Conservation (phyloP, 2,113 vertebrate species). For the Eretmochelys imbricata region DNA sequence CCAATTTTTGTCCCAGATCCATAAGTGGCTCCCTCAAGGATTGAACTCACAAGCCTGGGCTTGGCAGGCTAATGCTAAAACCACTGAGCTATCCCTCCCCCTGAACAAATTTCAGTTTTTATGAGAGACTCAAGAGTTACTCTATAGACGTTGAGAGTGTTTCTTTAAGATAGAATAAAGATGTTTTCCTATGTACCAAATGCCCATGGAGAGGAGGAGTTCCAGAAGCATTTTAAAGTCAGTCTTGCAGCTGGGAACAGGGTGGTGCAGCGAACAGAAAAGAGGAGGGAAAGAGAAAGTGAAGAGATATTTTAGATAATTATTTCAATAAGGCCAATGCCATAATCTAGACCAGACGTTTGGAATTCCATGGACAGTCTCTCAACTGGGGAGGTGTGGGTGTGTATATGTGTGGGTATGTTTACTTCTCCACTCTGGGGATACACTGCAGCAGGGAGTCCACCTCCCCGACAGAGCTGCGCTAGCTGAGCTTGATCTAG, state of each 20-base stretch:
- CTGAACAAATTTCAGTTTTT: not conserved
- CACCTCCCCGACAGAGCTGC: not conserved
- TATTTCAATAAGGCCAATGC: not conserved
- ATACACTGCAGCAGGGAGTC: not conserved
- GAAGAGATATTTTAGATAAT: conserved; percentile 54
- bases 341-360: conserved; percentile 45
- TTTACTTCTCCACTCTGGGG: not conserved
- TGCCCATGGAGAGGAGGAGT: not conserved
- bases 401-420: not conserved
- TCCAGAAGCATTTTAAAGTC: not conserved
- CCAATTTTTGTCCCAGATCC: too few relatives aligned
- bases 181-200: not conserved
- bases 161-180: conserved; percentile 4
- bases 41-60: too few relatives aligned
- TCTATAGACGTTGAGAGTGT: not conserved
- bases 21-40: too few relatives aligned
- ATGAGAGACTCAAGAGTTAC: not conserved
- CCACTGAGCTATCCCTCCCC: too few relatives aligned
- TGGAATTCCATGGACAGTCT: not conserved
- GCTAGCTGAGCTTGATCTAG: not conserved
- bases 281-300: conserved; percentile 39
- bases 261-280: not conserved
- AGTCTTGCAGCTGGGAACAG: not conserved
- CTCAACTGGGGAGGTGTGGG: not conserved
- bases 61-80: too few relatives aligned